phyloP scores from a whole-genome alignment of 35 echinoderm and acorn worm species.

The Heliocidaris tuberculata region DNA sequence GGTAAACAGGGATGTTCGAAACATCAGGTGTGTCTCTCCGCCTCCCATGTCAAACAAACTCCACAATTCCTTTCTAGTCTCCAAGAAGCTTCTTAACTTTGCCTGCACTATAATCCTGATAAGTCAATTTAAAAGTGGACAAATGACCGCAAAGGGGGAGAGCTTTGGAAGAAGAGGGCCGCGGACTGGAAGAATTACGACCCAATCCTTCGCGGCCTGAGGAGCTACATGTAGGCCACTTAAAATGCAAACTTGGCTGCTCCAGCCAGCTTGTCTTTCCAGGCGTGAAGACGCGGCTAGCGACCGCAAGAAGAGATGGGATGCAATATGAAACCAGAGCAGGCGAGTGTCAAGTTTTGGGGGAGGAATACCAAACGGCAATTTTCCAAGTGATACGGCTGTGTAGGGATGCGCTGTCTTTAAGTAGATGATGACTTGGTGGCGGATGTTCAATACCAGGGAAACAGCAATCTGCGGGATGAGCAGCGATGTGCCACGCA shows the following conservation, averaged over 20 bases:
- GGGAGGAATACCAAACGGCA: conserved; percentile 4
- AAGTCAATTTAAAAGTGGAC: background rate
- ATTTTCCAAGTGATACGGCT: background rate
- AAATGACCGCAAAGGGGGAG: background rate
- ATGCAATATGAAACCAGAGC: conserved; percentile 9
- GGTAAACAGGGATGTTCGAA: background rate
- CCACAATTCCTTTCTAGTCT: background rate
- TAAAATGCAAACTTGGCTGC: background rate
- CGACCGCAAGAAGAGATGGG: background rate
- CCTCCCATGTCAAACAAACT: background rate
- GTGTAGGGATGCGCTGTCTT: background rate
- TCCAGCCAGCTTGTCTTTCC: background rate
- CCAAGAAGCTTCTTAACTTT: background rate
- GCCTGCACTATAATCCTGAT: background rate
- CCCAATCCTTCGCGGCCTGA: background rate
- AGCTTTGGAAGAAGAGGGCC: background rate
- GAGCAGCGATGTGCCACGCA: background rate
- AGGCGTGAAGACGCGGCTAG: background rate
- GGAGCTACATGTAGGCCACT: background rate
- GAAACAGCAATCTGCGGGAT: background rate
- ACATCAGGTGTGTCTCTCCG: background rate
- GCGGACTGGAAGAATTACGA: background rate
- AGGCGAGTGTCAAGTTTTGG: background rate
- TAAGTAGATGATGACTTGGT: conserved; percentile 10
- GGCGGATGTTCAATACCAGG: background rate